Base-by-base conservation (phyloP, 2,797 vertebrate species). In the Galago senegalensis region DNA sequence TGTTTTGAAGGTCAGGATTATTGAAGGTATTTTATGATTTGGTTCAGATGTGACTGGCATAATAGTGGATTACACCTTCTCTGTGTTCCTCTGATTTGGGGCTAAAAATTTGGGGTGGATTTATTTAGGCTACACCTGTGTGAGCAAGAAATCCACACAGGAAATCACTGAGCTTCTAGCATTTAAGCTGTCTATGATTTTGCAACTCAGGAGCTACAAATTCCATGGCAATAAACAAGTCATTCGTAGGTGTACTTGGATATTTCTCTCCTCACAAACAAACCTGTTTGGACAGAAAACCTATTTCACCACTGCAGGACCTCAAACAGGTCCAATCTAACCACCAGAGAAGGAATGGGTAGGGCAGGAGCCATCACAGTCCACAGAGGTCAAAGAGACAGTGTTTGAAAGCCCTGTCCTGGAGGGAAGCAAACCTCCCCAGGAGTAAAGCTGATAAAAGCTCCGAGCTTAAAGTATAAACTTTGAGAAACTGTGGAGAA, bases 1-100 rank as follows among this genome's bases (percentile, higher is more conserved):
- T 76, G 13, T 61, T 94, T 89, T 82, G 89, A 89, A 97, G 89
- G 76, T 92, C 58, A 93, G 43, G 27, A 85, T 94, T 85, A 72
- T 23, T 40, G 34, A 87, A 63, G 67, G 81, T 31, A n/a, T 25
- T 21, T 85, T 84, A 73, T 40, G 7, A 69, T 96, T 89, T 76
- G 67, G 65, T 56, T 89, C 25, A 77, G 10, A 69, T 87, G 13
- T 96, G 53, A 72, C 46, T n/a, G 21, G 40, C 18, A 60, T 43
- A 49, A 53, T 46, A 43, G 3, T 43, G 1, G 11, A 25, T n/a
- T n/a, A 79, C 49, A 34, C 31, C 23, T 70, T 82, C 16, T 65
- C 27, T 10, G 43, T 27, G 20, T 37, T 85, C 56, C 13, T 91
- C 43, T 49, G 17, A 56, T 53, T 87, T 12, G 18, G 17, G 18